These are phyloP conservation scores for Urosaurus nigricauda DNA, from an alignment of 2,797 vertebrate genomes.

Conservation along the genomic window DNA sequence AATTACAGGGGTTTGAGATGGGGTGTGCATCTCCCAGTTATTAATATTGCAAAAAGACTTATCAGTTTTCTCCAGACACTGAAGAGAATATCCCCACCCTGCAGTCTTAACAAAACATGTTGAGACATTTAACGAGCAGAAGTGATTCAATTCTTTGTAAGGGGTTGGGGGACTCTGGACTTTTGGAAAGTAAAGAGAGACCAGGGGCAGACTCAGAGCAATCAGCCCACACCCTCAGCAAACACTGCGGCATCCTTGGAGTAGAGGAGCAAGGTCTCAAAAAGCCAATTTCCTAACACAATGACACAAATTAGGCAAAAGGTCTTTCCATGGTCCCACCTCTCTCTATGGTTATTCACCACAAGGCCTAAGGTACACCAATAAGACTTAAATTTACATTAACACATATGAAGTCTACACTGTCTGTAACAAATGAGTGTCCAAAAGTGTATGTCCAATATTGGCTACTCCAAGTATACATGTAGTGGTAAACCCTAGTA, in stretches of 20 bases:
- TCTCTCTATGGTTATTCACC: neutral
- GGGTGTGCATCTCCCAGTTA: neutral
- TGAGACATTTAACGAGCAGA: neutral
- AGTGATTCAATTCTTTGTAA: neutral
- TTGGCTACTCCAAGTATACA: neutral
- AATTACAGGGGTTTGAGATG: neutral
- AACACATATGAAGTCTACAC: neutral
- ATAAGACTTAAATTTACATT: neutral
- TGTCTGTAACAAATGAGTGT: neutral
- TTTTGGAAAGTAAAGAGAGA: neutral
- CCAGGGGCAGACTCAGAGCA: neutral
- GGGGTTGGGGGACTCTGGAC: neutral
- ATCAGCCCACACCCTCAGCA: slow-evolving; percentile 4
- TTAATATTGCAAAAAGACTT: slow-evolving; percentile 3
- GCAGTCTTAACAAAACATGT: neutral
- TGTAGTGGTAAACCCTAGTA: neutral
- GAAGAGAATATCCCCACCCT: neutral
- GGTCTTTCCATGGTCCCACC: neutral
- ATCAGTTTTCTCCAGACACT: neutral
- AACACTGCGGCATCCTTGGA: neutral
- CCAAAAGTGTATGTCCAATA: neutral
- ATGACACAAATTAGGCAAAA: neutral
- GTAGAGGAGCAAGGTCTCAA: neutral
- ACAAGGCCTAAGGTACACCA: neutral
- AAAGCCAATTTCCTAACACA: neutral